phyloP scores from a whole-genome alignment of 1,140 invertebrate genomes.

The Choristoneura fumiferana region DNA sequence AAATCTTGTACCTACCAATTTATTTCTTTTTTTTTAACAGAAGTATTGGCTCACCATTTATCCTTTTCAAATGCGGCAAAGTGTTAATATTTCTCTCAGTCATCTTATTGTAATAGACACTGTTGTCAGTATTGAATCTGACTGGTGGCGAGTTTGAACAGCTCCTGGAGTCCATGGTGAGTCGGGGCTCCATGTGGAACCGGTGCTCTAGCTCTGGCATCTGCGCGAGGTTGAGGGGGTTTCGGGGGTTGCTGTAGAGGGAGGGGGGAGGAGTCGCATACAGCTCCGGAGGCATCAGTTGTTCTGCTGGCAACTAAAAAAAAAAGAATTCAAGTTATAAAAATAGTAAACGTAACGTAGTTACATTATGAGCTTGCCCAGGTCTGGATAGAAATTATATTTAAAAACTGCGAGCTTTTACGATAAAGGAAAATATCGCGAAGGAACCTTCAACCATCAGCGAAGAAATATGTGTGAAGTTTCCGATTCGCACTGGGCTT shows the following conservation, averaged over 20 bases:
- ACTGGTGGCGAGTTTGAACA: slow-evolving; percentile 56
- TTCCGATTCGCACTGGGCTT: too few relatives aligned
- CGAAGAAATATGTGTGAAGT: too few relatives aligned
- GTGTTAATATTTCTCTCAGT: slow-evolving; percentile 47
- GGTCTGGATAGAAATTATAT: too few relatives aligned
- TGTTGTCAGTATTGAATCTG: slow-evolving; percentile 47
- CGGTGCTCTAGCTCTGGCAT: slow-evolving; percentile 57
- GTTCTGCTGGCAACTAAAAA: slow-evolving; percentile 52
- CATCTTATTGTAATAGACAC: slow-evolving; percentile 52
- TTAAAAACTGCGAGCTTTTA: too few relatives aligned
- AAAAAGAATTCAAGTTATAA: too few relatives aligned
- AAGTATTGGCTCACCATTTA: slow-evolving; percentile 36
- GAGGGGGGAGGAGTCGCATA: slow-evolving; percentile 42
- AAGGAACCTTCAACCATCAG: too few relatives aligned
- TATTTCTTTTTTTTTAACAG: too few relatives aligned
- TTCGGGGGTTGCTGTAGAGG: slow-evolving; percentile 56
- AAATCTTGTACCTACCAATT: too few relatives aligned
- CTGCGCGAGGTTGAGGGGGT: slow-evolving; percentile 50
- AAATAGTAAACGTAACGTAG: too few relatives aligned
- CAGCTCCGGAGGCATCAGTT: slow-evolving; percentile 51
- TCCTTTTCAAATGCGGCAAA: slow-evolving; percentile 49
- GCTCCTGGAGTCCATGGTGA: slow-evolving; percentile 38
- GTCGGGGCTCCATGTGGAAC: slow-evolving; percentile 39
- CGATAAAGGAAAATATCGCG: too few relatives aligned
- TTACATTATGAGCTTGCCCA: too few relatives aligned